Base-by-base conservation (phyloP, 2,113 vertebrate genomes). In the Zosterops lateralis region DNA sequence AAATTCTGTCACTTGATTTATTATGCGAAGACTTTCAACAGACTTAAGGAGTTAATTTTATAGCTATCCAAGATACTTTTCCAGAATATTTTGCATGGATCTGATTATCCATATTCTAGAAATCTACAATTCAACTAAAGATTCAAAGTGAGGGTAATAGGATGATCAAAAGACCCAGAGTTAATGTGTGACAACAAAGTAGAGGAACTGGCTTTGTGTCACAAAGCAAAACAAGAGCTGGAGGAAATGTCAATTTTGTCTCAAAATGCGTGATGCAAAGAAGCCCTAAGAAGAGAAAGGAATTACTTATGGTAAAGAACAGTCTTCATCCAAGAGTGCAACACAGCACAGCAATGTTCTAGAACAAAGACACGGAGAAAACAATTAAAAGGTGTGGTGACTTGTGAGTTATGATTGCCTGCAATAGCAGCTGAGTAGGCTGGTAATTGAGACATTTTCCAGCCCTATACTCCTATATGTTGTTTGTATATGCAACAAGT, bases 401-500 rank as follows among this genome's bases (percentile, higher is more conserved):
- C 8, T 29, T 68, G 9, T 72, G 64, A 44, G 32, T 9, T 84
- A 42, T 47, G 19, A 47, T 62, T 89, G 40, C 15, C 31, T 91
- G 19, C 29, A 60, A 34, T 16, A 47, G 34, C 22, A 54, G 44
- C 20, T 84, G 64, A 73, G 20, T 10, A 68, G 50, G 28, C 5
- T 31, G 18, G 53, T n/a, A 44, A 70, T 2, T 44, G 38, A 70
- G 26, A 7, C 36, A 14, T 74, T 81, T 85, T 71, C 28, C 28
- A 75, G 26, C 15, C 34, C 32, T 67, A 4, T 44, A 15, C 7
- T 29, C 17, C 40, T 38, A 31, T 61, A 45, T 17, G 18, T 17
- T 72, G 18, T 19, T 66, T 77, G 21, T 32, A 57, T 76, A 73
- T 1, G 1, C 6, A 58, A 47, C 34, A 64, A 0, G 0, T 28